Base-by-base conservation (phyloP, 1,140 invertebrate species). In the Ptiloglossa arizonensis region DNA sequence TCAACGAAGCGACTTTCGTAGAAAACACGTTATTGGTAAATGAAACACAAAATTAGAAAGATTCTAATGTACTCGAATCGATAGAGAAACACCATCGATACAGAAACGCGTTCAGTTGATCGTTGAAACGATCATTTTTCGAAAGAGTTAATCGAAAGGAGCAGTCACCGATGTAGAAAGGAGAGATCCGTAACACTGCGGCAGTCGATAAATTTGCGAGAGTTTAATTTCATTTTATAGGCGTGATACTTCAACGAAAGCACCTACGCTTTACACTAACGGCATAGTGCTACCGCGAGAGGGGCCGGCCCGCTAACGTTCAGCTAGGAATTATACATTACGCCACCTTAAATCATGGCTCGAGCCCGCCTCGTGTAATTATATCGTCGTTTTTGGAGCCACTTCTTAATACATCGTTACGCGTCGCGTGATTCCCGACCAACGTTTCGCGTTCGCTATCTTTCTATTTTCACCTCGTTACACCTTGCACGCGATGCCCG, bases 151-250 rank as follows among this genome's bases (percentile, higher is more conserved):
- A 79, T 77, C 62, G 69, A 72, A 41, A 38, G 27, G 56, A 60
- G 41, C 44, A 24, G 67, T 22, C 32, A 54, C 24, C 27, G 22
- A 48, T 32, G 63, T 32, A 54, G 35, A 6, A 27, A 62, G 41
- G 56, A 56, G 54, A 60, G 69, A 68, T 38, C 67, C 63, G 62
- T 48, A 71, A 71, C 50, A 70, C 44, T 68, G 69, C 67, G 70
- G 74, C 71, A 75, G 81, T 74, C 87, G 79, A 89, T 89, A 89
- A 89, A 89, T 89, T 89, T 85, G 52, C 81, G 44, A 68, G 78
- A 88, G 87, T 89, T 89, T 89, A 89, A 89, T 89, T 89, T 89
- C 86, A 88, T 88, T 89, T 89, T 89, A 89, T 87, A 89, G 87
- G 87, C 86, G 82, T 82, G 87, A 88, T 89, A 88, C 83, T 89